Percentiles rank a stretch among this genome's conserved stretches.
Conservation (phyloP, 2,888 invertebrate genomes). For the Drosophila percnosoma region DNA sequence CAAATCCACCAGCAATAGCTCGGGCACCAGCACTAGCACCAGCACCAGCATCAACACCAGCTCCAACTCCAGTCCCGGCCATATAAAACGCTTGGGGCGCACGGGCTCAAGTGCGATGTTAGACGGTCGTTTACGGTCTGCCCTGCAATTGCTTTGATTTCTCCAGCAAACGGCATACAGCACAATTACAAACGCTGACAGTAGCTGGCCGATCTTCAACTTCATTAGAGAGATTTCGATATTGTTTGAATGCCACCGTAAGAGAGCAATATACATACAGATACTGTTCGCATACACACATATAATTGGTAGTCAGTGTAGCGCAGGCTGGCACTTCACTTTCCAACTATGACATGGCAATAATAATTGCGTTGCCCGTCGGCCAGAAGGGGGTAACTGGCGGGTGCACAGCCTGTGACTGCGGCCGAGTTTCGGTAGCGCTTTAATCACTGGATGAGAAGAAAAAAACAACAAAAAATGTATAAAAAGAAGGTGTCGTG, state of each 20-base stretch:
- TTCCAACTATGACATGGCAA: constrained; percentile 79
- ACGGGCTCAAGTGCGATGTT: constrained; percentile 58
- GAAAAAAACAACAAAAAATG: constrained; percentile 2
- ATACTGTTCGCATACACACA: constrained; percentile 13
- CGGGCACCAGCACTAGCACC: constrained; percentile 1
- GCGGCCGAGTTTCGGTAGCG: constrained; percentile 63
- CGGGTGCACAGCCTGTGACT: constrained; percentile 8
- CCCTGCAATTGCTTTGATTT: constrained; percentile 61
- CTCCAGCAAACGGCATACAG: constrained; percentile 28
- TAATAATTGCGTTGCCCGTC: constrained; percentile 68
- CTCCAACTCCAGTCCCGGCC: constrained; percentile 15
- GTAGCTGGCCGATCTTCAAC: constrained; percentile 83
- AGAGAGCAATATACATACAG: constrained; percentile 41
- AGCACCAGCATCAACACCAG: constrained; percentile 20
- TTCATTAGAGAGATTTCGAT: constrained; percentile 82
- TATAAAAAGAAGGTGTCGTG: constrained; percentile 23
- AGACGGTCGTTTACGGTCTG: constrained; percentile 44
- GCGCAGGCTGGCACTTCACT: constrained; percentile 67
- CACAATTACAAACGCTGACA: constrained; percentile 81
- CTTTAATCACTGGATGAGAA: constrained; percentile 47
- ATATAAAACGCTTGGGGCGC: constrained; percentile 47
- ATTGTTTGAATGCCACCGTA: constrained; percentile 81
- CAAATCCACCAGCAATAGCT: constrained; percentile 16
- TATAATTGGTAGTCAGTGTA: constrained; percentile 69
- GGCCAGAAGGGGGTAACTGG: constrained; percentile 19